A percentile compares a stretch with the other conserved stretches of the same genome.
Evolutionary conservation across 1,140 invertebrate genomes (phyloP).

Genomic region (Eumeta japonica): DNA sequence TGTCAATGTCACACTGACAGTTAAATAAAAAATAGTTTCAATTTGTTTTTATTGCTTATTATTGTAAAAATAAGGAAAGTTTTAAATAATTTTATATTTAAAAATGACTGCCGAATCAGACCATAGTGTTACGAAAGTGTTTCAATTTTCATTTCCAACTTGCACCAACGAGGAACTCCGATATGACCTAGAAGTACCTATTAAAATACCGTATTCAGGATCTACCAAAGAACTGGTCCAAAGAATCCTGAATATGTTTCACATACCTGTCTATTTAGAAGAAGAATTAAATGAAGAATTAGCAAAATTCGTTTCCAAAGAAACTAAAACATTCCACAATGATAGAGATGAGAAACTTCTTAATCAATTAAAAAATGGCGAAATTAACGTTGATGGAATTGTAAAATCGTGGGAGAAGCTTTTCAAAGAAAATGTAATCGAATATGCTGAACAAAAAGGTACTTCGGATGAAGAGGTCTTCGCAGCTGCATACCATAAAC

Average conservation of each 20-base stretch:
- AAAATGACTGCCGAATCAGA: conserved; percentile 43
- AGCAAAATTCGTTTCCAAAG: conserved; percentile 48
- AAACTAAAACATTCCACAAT: conserved; percentile 59
- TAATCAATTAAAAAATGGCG: conserved; percentile 41
- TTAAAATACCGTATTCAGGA: conserved; percentile 62
- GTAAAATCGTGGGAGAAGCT: conserved; percentile 49
- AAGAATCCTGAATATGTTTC: conserved; percentile 67
- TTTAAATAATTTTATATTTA: too few species aligned
- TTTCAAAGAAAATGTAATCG: conserved; percentile 56
- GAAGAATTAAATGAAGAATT: conserved; percentile 58
- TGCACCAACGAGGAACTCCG: conserved; percentile 58
- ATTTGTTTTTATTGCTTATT: too few species aligned
- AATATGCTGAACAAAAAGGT: conserved; percentile 68
- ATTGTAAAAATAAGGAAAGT: too few species aligned
- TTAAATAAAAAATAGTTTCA: too few species aligned
- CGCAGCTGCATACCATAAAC: conserved; percentile 75
- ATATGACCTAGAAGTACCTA: conserved; percentile 61
- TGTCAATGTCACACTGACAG: too few species aligned
- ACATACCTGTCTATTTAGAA: conserved; percentile 70
- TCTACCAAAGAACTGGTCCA: conserved; percentile 66
- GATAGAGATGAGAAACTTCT: conserved; percentile 57
- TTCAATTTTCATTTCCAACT: conserved; percentile 61
- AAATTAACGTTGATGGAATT: conserved; percentile 41
- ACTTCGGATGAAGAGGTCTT: conserved; percentile 75
- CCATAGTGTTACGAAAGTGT: conserved; percentile 50